Base-by-base conservation (phyloP, 2,888 invertebrate genomes). In the Prosopocoilus inquinatus region DNA sequence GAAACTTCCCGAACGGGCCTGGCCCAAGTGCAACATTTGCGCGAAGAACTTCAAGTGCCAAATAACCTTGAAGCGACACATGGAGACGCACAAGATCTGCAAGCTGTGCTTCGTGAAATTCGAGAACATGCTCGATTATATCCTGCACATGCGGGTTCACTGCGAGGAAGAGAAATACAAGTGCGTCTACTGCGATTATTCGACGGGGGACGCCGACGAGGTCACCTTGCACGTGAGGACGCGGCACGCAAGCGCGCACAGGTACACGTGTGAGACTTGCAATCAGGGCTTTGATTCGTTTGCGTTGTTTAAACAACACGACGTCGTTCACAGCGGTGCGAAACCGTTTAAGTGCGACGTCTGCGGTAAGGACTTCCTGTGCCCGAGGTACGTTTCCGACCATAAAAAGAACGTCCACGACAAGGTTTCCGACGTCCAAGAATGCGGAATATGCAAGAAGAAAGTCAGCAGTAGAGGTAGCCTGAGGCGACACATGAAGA, bases 351-450 rank as follows among this genome's bases (percentile, higher is more conserved):
- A 81, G 58, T 84, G 84, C 70, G 77, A 81, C 60, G 79, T 79
- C 70, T 84, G 84, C 73, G 82, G 82, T 12, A 84, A 84, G 73
- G 82, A 82, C 8, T 84, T 84, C 75, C 82, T 82, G 49, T 76
- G 76, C 54, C 72, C 75, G 2, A 67, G 75, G 2, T 74, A 75
- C 55, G 56, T 78, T 3, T 70, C 73, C 13, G 75, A 75, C 0
- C 78, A 78, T 60, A 72, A 73, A 70, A 11, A 69, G 67, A 38
- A 67, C n/a, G n/a, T n/a, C n/a, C n/a, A n/a, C n/a, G 53, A 50
- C n/a, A 53, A 53, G 13, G 36, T 52, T 1, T 49, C 57, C 11
- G 70, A 66, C 41, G 61, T 75, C 13, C 75, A 78, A 61, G 71
- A 75, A 51, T 78, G 78, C 58, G 70, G 72, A 11, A 73, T 78